Percentiles rank a stretch among this genome's conserved stretches.
These are phyloP conservation scores for Itoplectis maculator DNA, from an alignment of 2,888 invertebrate genomes.

Conservation along the genomic window DNA sequence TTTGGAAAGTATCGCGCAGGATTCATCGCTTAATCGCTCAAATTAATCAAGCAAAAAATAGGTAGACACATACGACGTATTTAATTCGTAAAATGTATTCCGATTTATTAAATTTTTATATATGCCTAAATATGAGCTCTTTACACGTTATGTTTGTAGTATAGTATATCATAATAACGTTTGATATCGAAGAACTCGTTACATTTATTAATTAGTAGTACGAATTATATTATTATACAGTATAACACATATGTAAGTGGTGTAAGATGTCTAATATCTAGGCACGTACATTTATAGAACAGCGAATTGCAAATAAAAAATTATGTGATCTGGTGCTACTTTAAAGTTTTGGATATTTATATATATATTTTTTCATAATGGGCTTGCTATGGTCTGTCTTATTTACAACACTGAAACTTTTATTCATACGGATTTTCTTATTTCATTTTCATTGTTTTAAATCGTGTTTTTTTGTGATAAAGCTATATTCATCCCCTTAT, in stretches of 20 bases:
- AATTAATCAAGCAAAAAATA: slow-evolving; percentile 38
- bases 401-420: slow-evolving; percentile 81
- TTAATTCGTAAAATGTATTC: slow-evolving; percentile 84
- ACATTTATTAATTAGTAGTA: slow-evolving; percentile 80
- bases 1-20: no score
- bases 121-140: slow-evolving; percentile 84
- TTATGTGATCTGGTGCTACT: slow-evolving; percentile 78
- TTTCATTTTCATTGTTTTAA: slow-evolving; percentile 27
- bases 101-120: slow-evolving; percentile 84
- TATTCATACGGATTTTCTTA: slow-evolving; percentile 66
- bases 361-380: slow-evolving; percentile 68
- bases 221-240: slow-evolving; percentile 80
- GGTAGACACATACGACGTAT: slow-evolving; percentile 29
- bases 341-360: slow-evolving; percentile 71
- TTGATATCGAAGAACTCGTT: slow-evolving; percentile 82
- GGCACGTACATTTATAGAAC: slow-evolving; percentile 82
- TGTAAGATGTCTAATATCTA: slow-evolving; percentile 75
- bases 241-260: slow-evolving; percentile 71
- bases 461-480: slow-evolving; percentile 42
- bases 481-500: slow-evolving; percentile 54
- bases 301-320: slow-evolving; percentile 83
- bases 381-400: slow-evolving; percentile 74
- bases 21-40: no score
- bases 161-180: slow-evolving; percentile 78
- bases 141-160: slow-evolving; percentile 78